phyloP scores from a whole-genome alignment of 2,888 invertebrate genomes.

The Eristalinus sepulchralis region DNA sequence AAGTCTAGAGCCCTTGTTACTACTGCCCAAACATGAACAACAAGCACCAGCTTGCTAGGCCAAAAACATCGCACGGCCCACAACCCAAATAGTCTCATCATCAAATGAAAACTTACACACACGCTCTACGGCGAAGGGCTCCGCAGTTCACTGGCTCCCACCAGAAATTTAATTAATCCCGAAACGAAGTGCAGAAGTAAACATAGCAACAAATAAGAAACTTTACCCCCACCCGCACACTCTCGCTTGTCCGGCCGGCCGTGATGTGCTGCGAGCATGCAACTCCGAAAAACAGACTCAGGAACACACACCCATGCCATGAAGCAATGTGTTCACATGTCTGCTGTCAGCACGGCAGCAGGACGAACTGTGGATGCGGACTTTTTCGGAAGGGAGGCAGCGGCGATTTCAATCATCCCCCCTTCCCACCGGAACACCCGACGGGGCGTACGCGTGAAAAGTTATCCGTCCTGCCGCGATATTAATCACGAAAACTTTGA shows the following conservation, averaged over 20 bases:
- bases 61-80: not conserved
- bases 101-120: conserved; percentile 8
- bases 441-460: not conserved
- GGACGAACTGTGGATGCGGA: not conserved
- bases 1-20: not conserved
- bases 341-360: not conserved
- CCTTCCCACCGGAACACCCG: not conserved
- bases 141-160: not conserved
- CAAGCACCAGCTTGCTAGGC: not conserved
- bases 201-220: conserved; percentile 15
- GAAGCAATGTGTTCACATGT: not conserved
- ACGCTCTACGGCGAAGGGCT: not conserved
- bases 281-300: not conserved
- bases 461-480: not conserved
- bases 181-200: not conserved
- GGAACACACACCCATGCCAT: not conserved
- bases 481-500: conserved; percentile 21
- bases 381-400: not conserved
- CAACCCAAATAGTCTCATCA: not conserved
- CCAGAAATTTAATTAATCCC: conserved; percentile 38
- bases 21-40: not conserved
- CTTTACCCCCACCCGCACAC: not conserved
- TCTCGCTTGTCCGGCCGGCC: not conserved
- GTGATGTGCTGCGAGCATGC: not conserved
- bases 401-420: not conserved